Evolutionary conservation across 1,140 invertebrate species (phyloP), one percentile per base, ranked within the genome.

Genomic region (Hyposmocoma kahamanoa): DNA sequence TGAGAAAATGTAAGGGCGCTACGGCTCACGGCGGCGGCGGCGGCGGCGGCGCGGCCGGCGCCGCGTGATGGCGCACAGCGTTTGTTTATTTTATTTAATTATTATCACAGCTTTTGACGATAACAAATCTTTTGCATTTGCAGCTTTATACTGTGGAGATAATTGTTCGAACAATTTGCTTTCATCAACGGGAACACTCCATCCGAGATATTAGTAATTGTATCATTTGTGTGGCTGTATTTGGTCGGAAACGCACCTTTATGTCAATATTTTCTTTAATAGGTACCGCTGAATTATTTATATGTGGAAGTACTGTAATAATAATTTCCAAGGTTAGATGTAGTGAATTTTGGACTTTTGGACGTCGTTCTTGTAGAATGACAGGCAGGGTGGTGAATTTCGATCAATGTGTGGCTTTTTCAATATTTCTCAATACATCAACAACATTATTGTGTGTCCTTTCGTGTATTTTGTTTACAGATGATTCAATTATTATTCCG

Each of bases 21-120:
- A n/a, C n/a, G n/a, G n/a, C n/a, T n/a, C n/a, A n/a, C n/a, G n/a
- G n/a, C n/a, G n/a, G 47, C 6, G 20, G 53, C 60, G 56, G 62
- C 65, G 64, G 62, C 67, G 68, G 62, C 63, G 62, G 70, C 65
- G 49, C 61, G 47, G 42, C 52, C 63, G 71, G 67, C 76, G 42
- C 67, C 62, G 34, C 36, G 10, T n/a, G 13, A 8, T 19, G 50
- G 59, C 73, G 73, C 67, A 65, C 65, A 59, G 66, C 75, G 62
- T 72, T 76, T 68, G 59, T 79, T 76, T 76, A 78, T 74, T 75
- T 66, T 73, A 82, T 80, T 79, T 59, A 74, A 81, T 82, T n/a
- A n/a, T n/a, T 84, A 84, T 84, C 81, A 84, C 81, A 84, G 81
- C 78, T 84, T 84, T 84, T 84, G 81, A 84, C 81, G 81, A 84